Evolutionary conservation across 2,113 vertebrate genomes (phyloP).

Genomic region (Bufo bufo): DNA sequence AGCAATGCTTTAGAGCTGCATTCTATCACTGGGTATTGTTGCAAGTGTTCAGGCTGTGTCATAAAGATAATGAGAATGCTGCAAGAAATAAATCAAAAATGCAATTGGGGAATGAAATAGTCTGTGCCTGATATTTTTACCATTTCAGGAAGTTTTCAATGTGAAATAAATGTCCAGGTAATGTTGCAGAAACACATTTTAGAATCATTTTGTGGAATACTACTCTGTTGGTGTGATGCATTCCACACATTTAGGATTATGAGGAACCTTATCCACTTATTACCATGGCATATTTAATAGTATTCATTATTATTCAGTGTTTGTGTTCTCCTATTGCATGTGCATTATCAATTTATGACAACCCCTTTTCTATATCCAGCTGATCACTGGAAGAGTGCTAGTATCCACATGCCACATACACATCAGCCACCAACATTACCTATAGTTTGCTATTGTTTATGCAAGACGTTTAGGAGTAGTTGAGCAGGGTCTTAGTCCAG

Average conservation of each 20-base stretch:
- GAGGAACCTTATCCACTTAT: not conserved
- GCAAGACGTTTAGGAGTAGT: too few species aligned
- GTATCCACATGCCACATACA: too few species aligned
- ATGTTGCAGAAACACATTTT: not conserved
- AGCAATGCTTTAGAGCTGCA: not conserved
- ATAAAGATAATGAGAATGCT: constrained; percentile 47
- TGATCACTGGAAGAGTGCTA: not conserved
- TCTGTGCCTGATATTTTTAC: constrained; percentile 22
- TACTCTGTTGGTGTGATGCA: not conserved
- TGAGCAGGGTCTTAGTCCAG: too few species aligned
- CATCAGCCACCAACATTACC: too few species aligned
- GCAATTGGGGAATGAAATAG: constrained; percentile 33
- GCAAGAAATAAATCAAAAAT: constrained; percentile 50
- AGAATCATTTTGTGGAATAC: not conserved
- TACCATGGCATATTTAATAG: not conserved
- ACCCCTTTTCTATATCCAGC: not conserved
- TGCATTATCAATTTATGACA: not conserved
- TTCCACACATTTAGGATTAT: not conserved
- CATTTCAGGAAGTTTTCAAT: not conserved
- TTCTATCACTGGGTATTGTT: constrained; percentile 32
- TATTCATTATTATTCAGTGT: not conserved
- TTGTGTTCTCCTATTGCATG: not conserved
- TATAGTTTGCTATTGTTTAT: too few species aligned
- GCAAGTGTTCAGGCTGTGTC: constrained; percentile 39
- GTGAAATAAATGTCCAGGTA: constrained; percentile 10